Percentiles rank a stretch among this genome's conserved stretches.
phyloP scores from a whole-genome alignment of 2,888 invertebrate species.

The Creontiades dilutus region DNA sequence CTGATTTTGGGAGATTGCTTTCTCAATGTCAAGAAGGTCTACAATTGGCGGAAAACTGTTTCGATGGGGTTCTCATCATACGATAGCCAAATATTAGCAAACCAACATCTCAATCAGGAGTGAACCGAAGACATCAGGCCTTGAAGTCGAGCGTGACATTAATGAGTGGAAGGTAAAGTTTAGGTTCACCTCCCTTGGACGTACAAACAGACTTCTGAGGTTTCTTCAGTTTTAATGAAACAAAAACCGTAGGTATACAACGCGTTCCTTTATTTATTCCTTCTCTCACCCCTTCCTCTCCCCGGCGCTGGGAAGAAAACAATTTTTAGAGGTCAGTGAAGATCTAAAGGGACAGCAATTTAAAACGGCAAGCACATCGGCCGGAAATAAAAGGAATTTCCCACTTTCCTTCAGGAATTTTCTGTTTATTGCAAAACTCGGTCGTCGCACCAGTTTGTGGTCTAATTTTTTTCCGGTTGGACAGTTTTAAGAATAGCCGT shows the following conservation, averaged over 20 bases:
- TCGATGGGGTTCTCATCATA: slow-evolving; percentile 44
- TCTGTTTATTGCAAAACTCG: slow-evolving; percentile 66
- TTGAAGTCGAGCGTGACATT: neutral
- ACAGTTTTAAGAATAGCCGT: slow-evolving; percentile 62
- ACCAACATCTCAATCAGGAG: slow-evolving; percentile 47
- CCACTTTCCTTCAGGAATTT: slow-evolving; percentile 64
- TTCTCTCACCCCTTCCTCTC: slow-evolving; percentile 14
- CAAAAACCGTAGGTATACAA: slow-evolving; percentile 12
- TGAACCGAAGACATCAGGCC: neutral
- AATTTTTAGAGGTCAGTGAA: slow-evolving; percentile 58
- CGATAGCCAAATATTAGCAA: slow-evolving; percentile 52
- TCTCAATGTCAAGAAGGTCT: neutral
- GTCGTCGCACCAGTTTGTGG: slow-evolving; percentile 62
- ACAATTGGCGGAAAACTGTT: neutral
- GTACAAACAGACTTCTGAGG: slow-evolving; percentile 36
- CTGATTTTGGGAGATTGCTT: neutral
- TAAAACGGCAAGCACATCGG: slow-evolving; percentile 41
- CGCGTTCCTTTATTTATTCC: slow-evolving; percentile 52
- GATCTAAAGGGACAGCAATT: slow-evolving; percentile 46
- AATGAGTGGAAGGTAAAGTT: slow-evolving; percentile 50
- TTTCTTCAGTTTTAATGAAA: slow-evolving; percentile 57
- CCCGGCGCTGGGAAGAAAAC: slow-evolving; percentile 26
- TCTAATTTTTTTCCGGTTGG: slow-evolving; percentile 67
- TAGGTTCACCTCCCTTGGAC: neutral
- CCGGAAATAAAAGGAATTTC: slow-evolving; percentile 63